Conservation (phyloP, 2,113 vertebrate genomes). For the Thalassoma bifasciatum region DNA sequence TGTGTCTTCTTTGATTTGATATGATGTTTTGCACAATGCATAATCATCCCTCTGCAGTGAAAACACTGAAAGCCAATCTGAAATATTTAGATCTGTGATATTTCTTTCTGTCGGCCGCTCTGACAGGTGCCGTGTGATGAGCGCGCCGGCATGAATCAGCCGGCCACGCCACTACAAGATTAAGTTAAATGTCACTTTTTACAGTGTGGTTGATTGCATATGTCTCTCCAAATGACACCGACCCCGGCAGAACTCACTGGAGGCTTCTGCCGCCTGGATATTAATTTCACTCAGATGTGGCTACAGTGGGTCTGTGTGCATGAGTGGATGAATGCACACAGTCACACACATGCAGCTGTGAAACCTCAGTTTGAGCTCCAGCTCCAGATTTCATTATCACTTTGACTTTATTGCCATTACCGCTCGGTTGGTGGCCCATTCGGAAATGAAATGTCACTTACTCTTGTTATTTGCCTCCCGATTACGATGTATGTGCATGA, state of each 20-base stretch:
- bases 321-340: constrained; percentile 57
- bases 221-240: constrained; percentile 42
- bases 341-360: constrained; percentile 18
- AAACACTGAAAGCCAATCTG: constrained; percentile 47
- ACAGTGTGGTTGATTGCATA: constrained; percentile 54
- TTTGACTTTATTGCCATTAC: constrained; percentile 58
- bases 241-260: constrained; percentile 37
- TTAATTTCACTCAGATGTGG: constrained; percentile 69
- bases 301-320: constrained; percentile 39
- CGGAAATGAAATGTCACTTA: constrained; percentile 64
- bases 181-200: constrained; percentile 74
- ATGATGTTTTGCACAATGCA: neutral
- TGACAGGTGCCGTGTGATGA: constrained; percentile 52
- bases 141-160: constrained; percentile 23
- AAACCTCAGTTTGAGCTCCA: constrained; percentile 36
- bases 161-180: constrained; percentile 24
- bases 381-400: constrained; percentile 68
- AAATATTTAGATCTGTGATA: constrained; percentile 53
- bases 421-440: constrained; percentile 28
- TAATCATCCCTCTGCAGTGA: constrained; percentile 14
- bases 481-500: constrained; percentile 24
- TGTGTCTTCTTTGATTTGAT: too few relatives aligned
- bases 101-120: constrained; percentile 27
- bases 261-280: constrained; percentile 52
- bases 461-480: constrained; percentile 50